Base-by-base conservation (phyloP, 2,113 vertebrate genomes). In the Thunnus maccoyii region DNA sequence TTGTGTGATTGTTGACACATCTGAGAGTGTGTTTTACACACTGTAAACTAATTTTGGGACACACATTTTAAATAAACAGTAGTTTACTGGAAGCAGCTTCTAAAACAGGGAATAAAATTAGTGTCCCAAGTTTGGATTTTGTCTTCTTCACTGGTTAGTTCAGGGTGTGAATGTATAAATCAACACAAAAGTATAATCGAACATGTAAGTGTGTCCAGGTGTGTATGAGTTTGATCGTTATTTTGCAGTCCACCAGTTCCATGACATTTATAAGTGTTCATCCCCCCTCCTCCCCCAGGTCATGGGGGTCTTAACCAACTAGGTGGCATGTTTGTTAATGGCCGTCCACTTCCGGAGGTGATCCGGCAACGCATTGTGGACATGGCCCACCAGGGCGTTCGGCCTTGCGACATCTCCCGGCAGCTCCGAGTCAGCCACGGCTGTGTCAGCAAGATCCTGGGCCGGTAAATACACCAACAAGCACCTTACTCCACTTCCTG, bases 391-490 rank as follows among this genome's bases (percentile, higher is more conserved):
- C 97, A 98, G 89, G 97, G 97, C 0, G 96, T 98, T 1, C 90
- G 97, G 57, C 97, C 97, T 60, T 98, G 97, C 1, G 97, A 98
- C 95, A 98, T 98, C 89, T 98, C 97, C 10, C 95, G 97, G 16
- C 97, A 98, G 91, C 96, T 98, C 47, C 85, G 97, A 0, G 96
- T 98, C 91, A 97, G 96, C 85, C 97, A 98, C 72, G 97, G 97
- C 82, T 98, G 97, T 18, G 97, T 97, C 91, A 97, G 96, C 96
- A 98, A 98, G 93, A 98, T 98, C 88, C 95, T 98, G 32, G 97
- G 97, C 91, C 96, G 97, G 97, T 98, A 80, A 91, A 86, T 16
- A 0, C 14, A 14, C 15, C 15, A 0, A 46, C 63, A 5, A 57
- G 63, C 25, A 0, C 27, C 32, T 55, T 54, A n/a, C 71, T 44